Conservation (phyloP, 1,140 invertebrate genomes). For the Dufourea novaeangliae region DNA sequence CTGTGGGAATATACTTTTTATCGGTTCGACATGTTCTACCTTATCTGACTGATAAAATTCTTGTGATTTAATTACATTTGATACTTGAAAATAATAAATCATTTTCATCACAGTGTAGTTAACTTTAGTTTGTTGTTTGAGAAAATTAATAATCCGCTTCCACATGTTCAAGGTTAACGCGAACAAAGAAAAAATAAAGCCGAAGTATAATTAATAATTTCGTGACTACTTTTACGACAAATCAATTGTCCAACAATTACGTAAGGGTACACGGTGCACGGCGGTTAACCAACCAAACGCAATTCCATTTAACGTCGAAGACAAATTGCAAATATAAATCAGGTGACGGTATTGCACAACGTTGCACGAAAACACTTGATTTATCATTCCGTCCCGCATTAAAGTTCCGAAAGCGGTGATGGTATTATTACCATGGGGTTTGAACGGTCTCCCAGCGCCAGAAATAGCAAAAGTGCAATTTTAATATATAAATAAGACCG, state of each 20-base stretch:
- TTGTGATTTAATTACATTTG: too few species aligned
- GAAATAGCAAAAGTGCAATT: neutral
- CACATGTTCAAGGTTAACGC: too few species aligned
- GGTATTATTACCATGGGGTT: neutral
- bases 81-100: too few species aligned
- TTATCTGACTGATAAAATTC: too few species aligned
- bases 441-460: too few species aligned
- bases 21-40: too few species aligned
- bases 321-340: conserved; percentile 28
- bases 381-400: conserved; percentile 3
- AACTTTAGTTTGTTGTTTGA: too few species aligned
- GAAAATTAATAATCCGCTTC: too few species aligned
- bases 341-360: neutral
- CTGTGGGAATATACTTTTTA: too few species aligned
- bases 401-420: too few species aligned
- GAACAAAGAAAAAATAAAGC: neutral
- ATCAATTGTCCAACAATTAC: conserved; percentile 1
- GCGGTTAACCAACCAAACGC: neutral
- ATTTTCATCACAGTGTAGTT: too few species aligned
- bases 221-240: neutral
- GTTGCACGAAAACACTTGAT: conserved; percentile 14
- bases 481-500: neutral
- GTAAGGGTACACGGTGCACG: neutral
- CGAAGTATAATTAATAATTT: neutral
- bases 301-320: conserved; percentile 2